Base-by-base conservation (phyloP, 2,113 vertebrate species). In the Zosterops pallidus region DNA sequence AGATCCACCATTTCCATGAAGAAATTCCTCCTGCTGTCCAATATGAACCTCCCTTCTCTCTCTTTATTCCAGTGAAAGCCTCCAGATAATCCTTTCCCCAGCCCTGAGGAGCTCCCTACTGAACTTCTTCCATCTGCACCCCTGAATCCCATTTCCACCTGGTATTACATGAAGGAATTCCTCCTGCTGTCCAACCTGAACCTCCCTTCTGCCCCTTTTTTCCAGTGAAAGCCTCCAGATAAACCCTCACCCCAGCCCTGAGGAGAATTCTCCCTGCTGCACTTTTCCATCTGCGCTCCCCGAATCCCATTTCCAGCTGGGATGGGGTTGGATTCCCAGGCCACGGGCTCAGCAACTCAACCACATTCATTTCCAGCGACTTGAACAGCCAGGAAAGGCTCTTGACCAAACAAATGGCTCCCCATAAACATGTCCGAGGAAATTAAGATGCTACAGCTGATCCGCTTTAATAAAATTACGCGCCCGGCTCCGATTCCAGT, bases 381-480 rank as follows among this genome's bases (percentile, higher is more conserved):
- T n/a, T 20, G 60, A 94, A 90, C 70, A 92, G 93, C 22, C 76
- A 82, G 81, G 92, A 96, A 94, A 91, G 41, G n/a, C 75, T 78
- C 81, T 49, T 96, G 94, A 93, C 91, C 94, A 96, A 96, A 91
- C 83, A 92, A 92, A 94, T 96, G 93, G 75, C 72, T 94, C 62
- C 68, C n/a, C 78, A 91, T 97, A 97, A 97, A 97, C 90, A 97
- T 97, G 91, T 95, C 95, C 49, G 15, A 97, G 94, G 96, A 97
- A 97, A 97, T 97, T 89, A 96, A 97, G 95, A 97, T 97, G 96
- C 94, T 95, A 96, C 78, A 95, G 93, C 74, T 77, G 96, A 95
- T 97, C 92, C 86, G 85, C 90, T 97, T 96, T 97, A 97, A 96
- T 96, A 96, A 95, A 94, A 95, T 96, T 93, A 97, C 12, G 8